Base-by-base conservation (phyloP, 1,140 invertebrate genomes). In the Phortica variegata region DNA sequence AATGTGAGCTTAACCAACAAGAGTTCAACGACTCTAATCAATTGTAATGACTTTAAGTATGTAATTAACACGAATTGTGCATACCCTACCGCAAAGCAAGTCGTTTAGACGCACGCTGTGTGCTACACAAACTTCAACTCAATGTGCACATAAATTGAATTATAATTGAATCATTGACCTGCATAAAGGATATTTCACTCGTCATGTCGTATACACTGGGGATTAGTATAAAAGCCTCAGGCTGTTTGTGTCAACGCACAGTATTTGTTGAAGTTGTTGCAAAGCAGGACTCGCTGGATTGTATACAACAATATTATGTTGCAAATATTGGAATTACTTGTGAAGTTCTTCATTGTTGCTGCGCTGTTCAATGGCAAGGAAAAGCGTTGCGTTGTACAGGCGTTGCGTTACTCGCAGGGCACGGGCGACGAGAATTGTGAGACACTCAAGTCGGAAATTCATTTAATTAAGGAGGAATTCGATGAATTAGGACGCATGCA, bases 401-500 rank as follows among this genome's bases (percentile, higher is more conserved):
- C 71, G 0, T n/a, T 74, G 15, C 70, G 66, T 31, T 74, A 74
- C 10, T 69, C 60, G 19, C 70, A 73, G 36, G 71, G 69, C 9
- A 65, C 58, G 6, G 74, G 74, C 1, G 82, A 83, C 47, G 83
- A 85, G 70, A 84, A 82, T 48, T 90, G 89, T 71, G 88, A 90
- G 75, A 90, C 87, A 6, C 73, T 91, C 6, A 86, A 87, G 29
- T 88, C 88, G 2, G 85, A 89, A 61, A 83, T 91, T 48, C 88
- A 90, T 65, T 80, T 91, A 47, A 86, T 85, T 37, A 91, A 91
- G 82, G 92, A 95, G 79, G 91, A 94, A 72, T 93, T 87, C 60
- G 88, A 91, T 56, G 89, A 92, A 51, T 77, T 85, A 66, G 91
- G 90, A 17, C 77, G 86, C 49, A 77, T 94, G 56, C 81, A 86